A percentile compares a stretch with the other conserved stretches of the same genome.
Evolutionary conservation across 2,797 vertebrate species (phyloP).

Genomic region (Lerista edwardsae): DNA sequence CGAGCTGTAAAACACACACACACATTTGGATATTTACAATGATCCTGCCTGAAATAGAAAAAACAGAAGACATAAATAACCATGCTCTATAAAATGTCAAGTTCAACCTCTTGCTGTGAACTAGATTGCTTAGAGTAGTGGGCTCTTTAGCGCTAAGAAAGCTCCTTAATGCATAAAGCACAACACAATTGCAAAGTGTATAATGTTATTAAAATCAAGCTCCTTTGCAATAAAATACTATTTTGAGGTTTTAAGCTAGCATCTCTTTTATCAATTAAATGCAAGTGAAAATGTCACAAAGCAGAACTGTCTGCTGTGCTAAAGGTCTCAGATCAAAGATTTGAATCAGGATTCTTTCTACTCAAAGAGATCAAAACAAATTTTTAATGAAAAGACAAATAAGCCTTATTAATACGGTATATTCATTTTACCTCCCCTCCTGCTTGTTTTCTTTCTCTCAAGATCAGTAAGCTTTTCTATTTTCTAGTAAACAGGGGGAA

Average conservation of each 20-base stretch:
- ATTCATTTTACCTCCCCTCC: background rate
- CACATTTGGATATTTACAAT: constrained; percentile 70
- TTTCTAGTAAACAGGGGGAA: constrained; percentile 25
- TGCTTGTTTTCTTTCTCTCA: background rate
- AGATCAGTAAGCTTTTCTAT: background rate
- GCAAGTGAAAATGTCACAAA: constrained; percentile 66
- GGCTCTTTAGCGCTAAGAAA: constrained; percentile 74
- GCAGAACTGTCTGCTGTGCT: constrained; percentile 43
- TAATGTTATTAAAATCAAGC: constrained; percentile 73
- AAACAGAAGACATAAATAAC: constrained; percentile 63
- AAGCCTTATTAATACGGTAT: constrained; percentile 24
- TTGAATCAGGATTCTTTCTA: constrained; percentile 41
- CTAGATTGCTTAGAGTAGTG: constrained; percentile 72
- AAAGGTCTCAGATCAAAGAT: constrained; percentile 58
- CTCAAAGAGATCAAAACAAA: constrained; percentile 48
- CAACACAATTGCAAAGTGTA: constrained; percentile 67
- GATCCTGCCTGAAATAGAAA: constrained; percentile 67
- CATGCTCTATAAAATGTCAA: constrained; percentile 77
- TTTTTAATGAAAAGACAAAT: constrained; percentile 4
- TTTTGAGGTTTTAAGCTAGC: constrained; percentile 55
- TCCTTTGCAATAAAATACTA: constrained; percentile 67
- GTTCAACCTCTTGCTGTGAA: constrained; percentile 77
- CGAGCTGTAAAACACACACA: constrained; percentile 60
- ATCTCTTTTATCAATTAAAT: constrained; percentile 59
- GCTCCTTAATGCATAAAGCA: constrained; percentile 68